Percentiles rank a stretch among this genome's conserved stretches.
phyloP scores from a whole-genome alignment of 2,888 invertebrate species.

The Cerceris ruficornis region DNA sequence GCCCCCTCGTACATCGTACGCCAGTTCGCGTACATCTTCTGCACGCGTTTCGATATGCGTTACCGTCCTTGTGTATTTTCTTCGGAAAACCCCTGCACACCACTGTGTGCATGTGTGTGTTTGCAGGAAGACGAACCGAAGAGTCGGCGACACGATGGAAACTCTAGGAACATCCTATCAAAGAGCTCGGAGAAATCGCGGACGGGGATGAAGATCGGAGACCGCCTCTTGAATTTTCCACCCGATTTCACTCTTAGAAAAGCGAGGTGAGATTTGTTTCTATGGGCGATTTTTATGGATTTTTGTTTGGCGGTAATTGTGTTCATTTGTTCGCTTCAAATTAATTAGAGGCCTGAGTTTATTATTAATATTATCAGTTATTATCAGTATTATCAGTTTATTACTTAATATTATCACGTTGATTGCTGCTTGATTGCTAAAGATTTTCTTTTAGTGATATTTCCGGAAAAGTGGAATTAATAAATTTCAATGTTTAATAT shows the following conservation, averaged over 20 bases:
- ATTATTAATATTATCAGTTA: no score
- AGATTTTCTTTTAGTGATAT: no score
- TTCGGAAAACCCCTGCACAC: constrained; percentile 34
- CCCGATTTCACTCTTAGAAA: constrained; percentile 25
- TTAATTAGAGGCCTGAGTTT: no score
- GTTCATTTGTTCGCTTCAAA: no score
- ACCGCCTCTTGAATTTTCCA: constrained; percentile 31
- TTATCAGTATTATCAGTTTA: no score
- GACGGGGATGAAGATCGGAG: constrained; percentile 48
- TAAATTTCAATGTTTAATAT: no score
- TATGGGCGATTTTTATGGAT: neutral
- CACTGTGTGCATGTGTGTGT: constrained; percentile 19
- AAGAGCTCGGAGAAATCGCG: constrained; percentile 63
- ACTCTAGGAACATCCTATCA: constrained; percentile 56
- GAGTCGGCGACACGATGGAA: constrained; percentile 44
- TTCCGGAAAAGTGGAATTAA: no score
- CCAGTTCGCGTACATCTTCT: constrained; percentile 46
- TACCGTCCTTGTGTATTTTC: constrained; percentile 28
- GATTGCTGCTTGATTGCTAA: no score
- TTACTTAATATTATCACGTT: no score
- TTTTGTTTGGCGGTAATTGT: neutral
- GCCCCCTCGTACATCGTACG: constrained; percentile 41
- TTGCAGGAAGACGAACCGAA: constrained; percentile 36
- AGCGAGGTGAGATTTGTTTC: constrained; percentile 2
- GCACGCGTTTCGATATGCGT: constrained; percentile 43